Evolutionary conservation across 92 coral and sea anemone species (phyloP).

Genomic region (Paramuricea clavata): DNA sequence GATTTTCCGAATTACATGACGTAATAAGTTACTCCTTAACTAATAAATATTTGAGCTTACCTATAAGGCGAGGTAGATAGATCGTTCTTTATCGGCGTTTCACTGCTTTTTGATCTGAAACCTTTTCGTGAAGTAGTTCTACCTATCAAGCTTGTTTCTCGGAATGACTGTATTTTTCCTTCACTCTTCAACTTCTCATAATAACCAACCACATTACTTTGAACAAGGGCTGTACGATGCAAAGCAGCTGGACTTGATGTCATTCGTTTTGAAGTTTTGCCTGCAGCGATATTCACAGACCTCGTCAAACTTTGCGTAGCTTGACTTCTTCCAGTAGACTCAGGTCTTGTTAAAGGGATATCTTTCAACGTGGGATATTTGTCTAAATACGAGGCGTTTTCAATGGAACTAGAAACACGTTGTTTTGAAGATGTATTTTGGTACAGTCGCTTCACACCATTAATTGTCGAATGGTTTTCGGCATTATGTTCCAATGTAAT

Average conservation of each 20-base stretch:
- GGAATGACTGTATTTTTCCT: background rate
- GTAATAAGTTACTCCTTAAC: too few species aligned
- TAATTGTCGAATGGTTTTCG: background rate
- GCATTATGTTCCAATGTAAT: background rate
- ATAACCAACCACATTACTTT: conserved; percentile 23
- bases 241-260: background rate
- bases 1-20: too few species aligned
- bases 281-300: background rate
- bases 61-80: background rate
- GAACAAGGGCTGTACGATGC: background rate
- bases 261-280: background rate
- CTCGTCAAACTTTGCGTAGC: background rate
- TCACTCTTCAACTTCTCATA: background rate
- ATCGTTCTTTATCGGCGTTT: background rate
- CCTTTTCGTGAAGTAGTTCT: background rate
- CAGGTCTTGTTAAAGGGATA: background rate
- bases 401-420: background rate
- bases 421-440: background rate
- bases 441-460: background rate
- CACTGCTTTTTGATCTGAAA: conserved; percentile 17
- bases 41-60: background rate
- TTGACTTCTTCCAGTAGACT: background rate
- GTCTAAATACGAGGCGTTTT: background rate
- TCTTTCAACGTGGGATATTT: background rate
- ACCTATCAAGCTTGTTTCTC: background rate